phyloP scores from a whole-genome alignment of 2,888 invertebrate genomes.

The Idaea biselata region DNA sequence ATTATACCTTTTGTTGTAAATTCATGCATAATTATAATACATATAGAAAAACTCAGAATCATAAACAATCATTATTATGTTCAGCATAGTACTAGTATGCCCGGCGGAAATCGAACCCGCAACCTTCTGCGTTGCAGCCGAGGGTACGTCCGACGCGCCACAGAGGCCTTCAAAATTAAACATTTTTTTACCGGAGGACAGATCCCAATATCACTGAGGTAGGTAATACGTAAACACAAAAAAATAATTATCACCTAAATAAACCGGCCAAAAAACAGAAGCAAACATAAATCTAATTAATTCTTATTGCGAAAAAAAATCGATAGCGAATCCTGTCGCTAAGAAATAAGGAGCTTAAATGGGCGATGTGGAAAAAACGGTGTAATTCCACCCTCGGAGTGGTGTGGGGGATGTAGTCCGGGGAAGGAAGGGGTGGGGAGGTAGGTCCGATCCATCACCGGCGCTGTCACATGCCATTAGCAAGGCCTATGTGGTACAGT shows the following conservation, averaged over 20 bases:
- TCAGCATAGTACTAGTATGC: too few relatives aligned
- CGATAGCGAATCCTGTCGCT: conserved; percentile 17
- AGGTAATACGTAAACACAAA: too few relatives aligned
- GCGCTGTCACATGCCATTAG: conserved; percentile 78
- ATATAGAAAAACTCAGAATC: too few relatives aligned
- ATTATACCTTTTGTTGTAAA: too few relatives aligned
- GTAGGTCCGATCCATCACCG: conserved; percentile 69
- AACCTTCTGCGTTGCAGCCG: too few relatives aligned
- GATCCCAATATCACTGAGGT: too few relatives aligned
- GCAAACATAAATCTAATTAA: background rate
- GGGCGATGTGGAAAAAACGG: conserved; percentile 40
- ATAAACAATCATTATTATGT: too few relatives aligned
- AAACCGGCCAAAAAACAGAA: background rate
- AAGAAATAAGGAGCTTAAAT: conserved; percentile 42
- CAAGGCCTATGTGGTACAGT: conserved; percentile 51
- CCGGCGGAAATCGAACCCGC: too few relatives aligned
- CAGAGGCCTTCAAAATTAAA: too few relatives aligned
- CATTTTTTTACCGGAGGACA: too few relatives aligned
- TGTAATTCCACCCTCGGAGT: conserved; percentile 47
- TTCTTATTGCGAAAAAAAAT: conserved; percentile 17
- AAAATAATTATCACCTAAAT: background rate
- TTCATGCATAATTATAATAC: too few relatives aligned
- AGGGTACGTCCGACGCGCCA: too few relatives aligned
- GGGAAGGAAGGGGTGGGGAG: conserved; percentile 26
- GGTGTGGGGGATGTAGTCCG: conserved; percentile 19